Conservation (phyloP, 1,140 invertebrate species). For the Drosophila auraria region DNA sequence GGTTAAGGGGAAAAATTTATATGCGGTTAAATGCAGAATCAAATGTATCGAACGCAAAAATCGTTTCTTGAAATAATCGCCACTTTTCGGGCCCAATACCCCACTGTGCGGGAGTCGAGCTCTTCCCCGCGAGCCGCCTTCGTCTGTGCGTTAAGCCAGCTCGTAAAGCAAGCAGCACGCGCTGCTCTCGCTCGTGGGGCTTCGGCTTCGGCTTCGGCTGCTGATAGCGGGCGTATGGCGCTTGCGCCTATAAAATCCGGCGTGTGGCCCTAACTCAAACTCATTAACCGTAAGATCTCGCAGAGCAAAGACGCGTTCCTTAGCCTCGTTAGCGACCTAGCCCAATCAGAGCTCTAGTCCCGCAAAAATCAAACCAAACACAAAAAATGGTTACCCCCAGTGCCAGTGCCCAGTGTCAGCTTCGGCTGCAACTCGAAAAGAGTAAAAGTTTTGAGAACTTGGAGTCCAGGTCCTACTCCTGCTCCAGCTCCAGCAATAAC, state of each 20-base stretch:
- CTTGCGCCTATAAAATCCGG: conserved; percentile 12
- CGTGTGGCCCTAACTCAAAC: conserved; percentile 29
- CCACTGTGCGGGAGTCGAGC: not conserved
- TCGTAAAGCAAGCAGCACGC: conserved; percentile 3
- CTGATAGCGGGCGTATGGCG: conserved; percentile 31
- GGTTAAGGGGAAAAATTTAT: too few species aligned
- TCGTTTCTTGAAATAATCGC: too few species aligned
- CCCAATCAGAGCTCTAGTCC: not conserved
- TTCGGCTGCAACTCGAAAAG: conserved; percentile 3
- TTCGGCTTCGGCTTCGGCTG: conserved; percentile 38
- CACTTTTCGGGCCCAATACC: too few species aligned
- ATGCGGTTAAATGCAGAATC: too few species aligned
- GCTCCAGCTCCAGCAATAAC: not conserved
- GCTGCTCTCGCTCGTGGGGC: conserved; percentile 30
- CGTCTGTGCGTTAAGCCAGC: conserved; percentile 9
- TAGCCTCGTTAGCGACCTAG: not conserved
- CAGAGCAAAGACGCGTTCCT: conserved; percentile 18
- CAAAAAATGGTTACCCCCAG: not conserved
- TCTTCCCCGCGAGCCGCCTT: not conserved
- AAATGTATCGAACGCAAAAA: too few species aligned
- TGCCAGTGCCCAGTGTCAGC: not conserved
- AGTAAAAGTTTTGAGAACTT: not conserved
- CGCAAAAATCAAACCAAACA: not conserved
- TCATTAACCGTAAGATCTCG: conserved; percentile 46
- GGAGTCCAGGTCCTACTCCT: not conserved